Base-by-base conservation (phyloP, 2,888 invertebrate genomes). In the Elysia crispata region DNA sequence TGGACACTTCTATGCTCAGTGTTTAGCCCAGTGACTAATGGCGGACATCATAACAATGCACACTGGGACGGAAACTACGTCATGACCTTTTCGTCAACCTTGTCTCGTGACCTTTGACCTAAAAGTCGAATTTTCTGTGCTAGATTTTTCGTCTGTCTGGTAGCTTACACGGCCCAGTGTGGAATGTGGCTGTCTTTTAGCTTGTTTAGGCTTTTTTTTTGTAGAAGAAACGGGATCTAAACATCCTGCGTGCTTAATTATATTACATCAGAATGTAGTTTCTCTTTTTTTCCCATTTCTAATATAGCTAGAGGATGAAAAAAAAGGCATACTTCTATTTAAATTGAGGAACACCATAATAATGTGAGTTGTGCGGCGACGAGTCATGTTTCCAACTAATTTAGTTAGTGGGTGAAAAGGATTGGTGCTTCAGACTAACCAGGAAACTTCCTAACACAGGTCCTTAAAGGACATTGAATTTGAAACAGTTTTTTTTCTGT, bases 261-360 rank as follows among this genome's bases (percentile, higher is more conserved):
- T 41, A 41, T 41, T 41, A 3, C 41, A 41, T 41, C 41, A 41
- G 3, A 41, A 41, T 11, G 3, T 41, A 41, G 11, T 41, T 41
- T 41, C 11, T 11, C 41, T 11, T 11, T 41, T 31, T 90, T 87
- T 73, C 85, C 85, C 18, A 90, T 67, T 81, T 91, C 86, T 82
- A 91, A 92, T 13, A 83, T 77, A 13, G 85, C 87, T 87, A 81
- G 30, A 6, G 25, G 30, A 6, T 25, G 13, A 6, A 30, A 23
- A 66, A 23, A 18, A 64, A 64, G 13, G n/a, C n/a, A n/a, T n/a
- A n/a, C n/a, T n/a, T n/a, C n/a, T 15, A 54, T 54, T 54, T 15
- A 15, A 15, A 54, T 54, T 54, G 54, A 54, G 13, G 54, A 15
- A 15, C 13, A 54, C 20, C 15, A 54, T 13, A 15, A 54, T 54